Percentiles rank a stretch among this genome's conserved stretches.
These are phyloP conservation scores for Petaurus breviceps DNA, from an alignment of 2,113 vertebrate species.

Conservation along the genomic window DNA sequence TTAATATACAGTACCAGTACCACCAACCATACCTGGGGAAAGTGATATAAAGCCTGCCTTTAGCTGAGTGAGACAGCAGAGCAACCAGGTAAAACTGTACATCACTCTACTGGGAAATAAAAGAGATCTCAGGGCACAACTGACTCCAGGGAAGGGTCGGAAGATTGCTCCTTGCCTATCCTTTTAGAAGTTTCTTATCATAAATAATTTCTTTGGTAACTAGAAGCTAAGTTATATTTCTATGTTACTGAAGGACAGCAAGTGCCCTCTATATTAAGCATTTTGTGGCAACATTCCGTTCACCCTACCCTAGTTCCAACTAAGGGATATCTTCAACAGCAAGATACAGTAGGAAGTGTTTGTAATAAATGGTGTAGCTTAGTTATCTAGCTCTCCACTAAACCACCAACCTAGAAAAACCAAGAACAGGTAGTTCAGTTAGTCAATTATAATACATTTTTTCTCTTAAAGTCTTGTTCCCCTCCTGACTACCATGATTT, in stretches of 20 bases:
- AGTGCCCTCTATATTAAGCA: neutral
- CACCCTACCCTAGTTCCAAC: neutral
- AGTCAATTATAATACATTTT: slow-evolving; percentile 26
- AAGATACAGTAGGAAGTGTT: neutral
- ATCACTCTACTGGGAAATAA: neutral
- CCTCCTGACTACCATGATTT: neutral
- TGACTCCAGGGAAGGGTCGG: neutral
- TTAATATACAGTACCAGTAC: neutral
- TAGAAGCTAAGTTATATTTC: neutral
- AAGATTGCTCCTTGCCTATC: neutral
- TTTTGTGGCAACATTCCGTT: neutral
- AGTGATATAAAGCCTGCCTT: neutral
- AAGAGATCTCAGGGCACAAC: neutral
- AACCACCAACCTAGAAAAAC: neutral
- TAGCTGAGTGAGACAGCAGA: neutral
- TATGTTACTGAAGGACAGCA: neutral
- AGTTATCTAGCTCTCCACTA: neutral
- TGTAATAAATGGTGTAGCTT: neutral
- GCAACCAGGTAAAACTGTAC: neutral
- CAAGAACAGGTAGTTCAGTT: neutral
- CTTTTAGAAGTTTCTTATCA: neutral
- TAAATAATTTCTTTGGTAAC: neutral
- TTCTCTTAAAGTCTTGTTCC: neutral
- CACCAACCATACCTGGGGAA: neutral
- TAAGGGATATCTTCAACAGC: neutral